These are phyloP conservation scores for Trichechus manatus DNA, from an alignment of 2,113 vertebrate genomes.

Conservation along the genomic window DNA sequence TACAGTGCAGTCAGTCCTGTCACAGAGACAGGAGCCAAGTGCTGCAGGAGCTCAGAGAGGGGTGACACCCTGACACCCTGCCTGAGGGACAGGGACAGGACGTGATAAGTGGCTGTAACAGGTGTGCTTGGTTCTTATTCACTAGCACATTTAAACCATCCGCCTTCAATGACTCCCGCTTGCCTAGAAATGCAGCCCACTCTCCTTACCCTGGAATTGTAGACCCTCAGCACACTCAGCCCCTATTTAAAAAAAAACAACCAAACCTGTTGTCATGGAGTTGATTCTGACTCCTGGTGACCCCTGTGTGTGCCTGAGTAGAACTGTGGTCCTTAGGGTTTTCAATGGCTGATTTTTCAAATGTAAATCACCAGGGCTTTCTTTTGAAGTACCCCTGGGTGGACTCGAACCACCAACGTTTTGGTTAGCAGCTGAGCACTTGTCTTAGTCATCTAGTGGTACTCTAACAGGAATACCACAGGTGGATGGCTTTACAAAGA, in stretches of 20 bases:
- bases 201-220: background rate
- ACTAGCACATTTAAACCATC: fast-evolving
- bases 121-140: background rate
- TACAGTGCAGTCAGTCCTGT: background rate
- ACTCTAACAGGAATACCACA: no score
- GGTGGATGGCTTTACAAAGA: no score
- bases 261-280: background rate
- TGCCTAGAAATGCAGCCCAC: background rate
- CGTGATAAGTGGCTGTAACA: fast-evolving
- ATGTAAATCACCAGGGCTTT: background rate
- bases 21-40: background rate
- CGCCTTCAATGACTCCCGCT: background rate
- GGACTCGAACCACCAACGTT: background rate
- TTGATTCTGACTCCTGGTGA: background rate
- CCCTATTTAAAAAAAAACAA: background rate
- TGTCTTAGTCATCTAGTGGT: no score
- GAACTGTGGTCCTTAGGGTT: background rate
- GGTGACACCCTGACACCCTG: background rate
- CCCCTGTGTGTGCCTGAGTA: background rate
- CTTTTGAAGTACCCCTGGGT: background rate
- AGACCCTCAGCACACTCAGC: background rate
- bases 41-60: background rate
- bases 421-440: background rate
- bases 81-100: background rate
- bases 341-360: background rate